Percentiles rank a stretch among this genome's conserved stretches.
Conservation (phyloP, 2,113 vertebrate species). For the Narcine bancroftii region DNA sequence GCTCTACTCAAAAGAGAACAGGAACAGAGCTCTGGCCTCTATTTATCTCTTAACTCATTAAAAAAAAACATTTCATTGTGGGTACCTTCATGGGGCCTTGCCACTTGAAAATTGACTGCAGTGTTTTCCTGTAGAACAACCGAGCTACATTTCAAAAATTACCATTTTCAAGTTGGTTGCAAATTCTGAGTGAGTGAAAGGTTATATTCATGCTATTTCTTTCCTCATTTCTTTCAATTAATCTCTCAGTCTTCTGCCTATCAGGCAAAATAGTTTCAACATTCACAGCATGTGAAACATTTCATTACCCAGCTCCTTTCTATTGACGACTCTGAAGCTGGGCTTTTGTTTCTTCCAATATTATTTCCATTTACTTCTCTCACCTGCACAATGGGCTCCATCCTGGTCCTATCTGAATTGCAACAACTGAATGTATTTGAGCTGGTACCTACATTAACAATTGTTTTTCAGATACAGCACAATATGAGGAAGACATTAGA, state of each 20-base stretch:
- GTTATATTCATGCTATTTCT: background rate
- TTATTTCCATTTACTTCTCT: background rate
- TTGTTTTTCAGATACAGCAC: background rate
- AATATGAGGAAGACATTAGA: background rate
- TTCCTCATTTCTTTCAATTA: background rate
- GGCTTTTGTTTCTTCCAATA: background rate
- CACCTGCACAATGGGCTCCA: background rate
- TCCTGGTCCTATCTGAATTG: background rate
- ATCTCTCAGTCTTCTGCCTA: background rate
- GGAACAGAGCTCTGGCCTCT: background rate
- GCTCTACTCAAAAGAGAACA: background rate
- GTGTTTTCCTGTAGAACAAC: background rate
- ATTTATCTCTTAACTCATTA: background rate
- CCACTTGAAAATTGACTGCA: background rate
- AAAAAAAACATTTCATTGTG: background rate
- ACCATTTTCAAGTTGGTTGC: background rate
- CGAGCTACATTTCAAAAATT: background rate
- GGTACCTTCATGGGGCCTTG: background rate
- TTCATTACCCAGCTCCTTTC: background rate
- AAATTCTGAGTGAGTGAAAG: background rate
- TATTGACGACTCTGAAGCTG: background rate
- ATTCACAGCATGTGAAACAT: background rate
- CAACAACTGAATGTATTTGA: background rate
- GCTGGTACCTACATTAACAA: background rate
- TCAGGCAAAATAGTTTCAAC: background rate